Evolutionary conservation across 2,113 vertebrate genomes (phyloP).

Genomic region (Podocnemis expansa): DNA sequence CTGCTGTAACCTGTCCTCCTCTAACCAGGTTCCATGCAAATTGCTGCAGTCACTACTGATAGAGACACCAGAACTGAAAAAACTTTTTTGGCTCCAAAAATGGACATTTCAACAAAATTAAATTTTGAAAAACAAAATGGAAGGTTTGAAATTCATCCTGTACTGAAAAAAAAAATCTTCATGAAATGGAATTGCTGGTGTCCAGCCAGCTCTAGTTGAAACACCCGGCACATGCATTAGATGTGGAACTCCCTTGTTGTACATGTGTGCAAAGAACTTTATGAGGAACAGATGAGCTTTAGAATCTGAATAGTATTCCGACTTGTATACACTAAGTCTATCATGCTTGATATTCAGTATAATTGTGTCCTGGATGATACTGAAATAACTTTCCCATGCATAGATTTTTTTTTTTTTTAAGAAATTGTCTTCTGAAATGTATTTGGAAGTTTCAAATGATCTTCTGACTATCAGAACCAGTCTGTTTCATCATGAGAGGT

Average conservation of each 20-base stretch:
- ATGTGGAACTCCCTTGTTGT: background rate
- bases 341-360: background rate
- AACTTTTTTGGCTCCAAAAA: background rate
- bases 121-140: background rate
- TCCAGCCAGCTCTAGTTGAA: background rate
- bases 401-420: background rate
- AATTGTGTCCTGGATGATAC: background rate
- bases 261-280: background rate
- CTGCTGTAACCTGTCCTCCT: background rate
- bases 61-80: background rate
- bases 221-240: background rate
- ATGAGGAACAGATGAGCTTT: background rate
- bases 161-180: background rate
- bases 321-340: background rate
- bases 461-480: background rate
- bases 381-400: background rate
- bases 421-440: slow-evolving; percentile 23
- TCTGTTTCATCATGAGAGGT: background rate
- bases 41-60: background rate
- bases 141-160: background rate
- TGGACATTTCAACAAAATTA: background rate
- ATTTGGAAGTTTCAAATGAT: slow-evolving; percentile 21
- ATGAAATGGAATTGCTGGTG: background rate
- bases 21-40: background rate
- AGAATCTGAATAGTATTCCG: fast-evolving